Base-by-base conservation (phyloP, 2,888 invertebrate species). In the Sclerodermus sp. region DNA sequence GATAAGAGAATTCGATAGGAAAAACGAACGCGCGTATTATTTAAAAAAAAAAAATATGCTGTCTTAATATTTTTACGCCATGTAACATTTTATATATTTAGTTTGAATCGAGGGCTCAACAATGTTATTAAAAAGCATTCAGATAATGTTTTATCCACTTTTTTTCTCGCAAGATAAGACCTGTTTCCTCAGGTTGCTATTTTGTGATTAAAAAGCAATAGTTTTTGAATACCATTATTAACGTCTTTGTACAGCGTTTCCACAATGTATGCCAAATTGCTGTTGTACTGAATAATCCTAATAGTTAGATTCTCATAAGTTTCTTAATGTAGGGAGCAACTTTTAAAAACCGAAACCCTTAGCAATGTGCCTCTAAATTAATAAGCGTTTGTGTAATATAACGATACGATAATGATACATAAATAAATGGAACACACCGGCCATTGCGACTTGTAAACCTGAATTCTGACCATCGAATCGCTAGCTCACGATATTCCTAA, bases 281-380 rank as follows among this genome's bases (percentile, higher is more conserved):
- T 64, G 57, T 64, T 47, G 59, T 64, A 58, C 58, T 56, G 51
- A 61, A 64, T 61, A 64, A 63, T 57, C 61, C 43, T 61, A 59
- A 57, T 61, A 62, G 54, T 50, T 58, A 57, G 57, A 59, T 60
- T 54, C 52, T 63, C 58, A 69, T 71, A 67, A 65, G 64, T 70
- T 71, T 50, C 54, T 71, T 69, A 60, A 68, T 49, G 66, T 70
- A 72, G 68, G 68, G 70, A 71, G 67, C 64, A 71, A 70, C 51
- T 65, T 62, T 64, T 65, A 64, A 70, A 64, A 70, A 74, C 68
- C 67, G 68, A 74, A 66, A 76, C 75, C 75, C 74, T 75, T 76
- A 74, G 76, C 70, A 68, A 76, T 74, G 76, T 76, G 75, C 75
- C 75, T 76, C 76, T 75, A 75, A 76, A 76, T 73, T 74, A 64